phyloP scores from a whole-genome alignment of 2,888 invertebrate genomes.

The Margaritifera margaritifera region DNA sequence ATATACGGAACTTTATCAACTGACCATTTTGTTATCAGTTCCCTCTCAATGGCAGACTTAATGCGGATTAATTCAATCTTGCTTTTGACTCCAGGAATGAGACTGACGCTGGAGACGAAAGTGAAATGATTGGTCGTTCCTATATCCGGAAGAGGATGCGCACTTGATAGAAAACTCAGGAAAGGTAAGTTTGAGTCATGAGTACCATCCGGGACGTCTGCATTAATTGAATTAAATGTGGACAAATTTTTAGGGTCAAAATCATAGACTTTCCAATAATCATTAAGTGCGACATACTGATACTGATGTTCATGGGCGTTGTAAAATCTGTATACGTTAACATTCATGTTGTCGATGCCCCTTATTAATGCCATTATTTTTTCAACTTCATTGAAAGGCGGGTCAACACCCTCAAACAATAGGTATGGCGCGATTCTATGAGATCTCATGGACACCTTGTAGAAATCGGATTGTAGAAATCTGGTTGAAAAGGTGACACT shows the following conservation, averaged over 20 bases:
- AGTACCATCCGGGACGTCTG: conserved; percentile 26
- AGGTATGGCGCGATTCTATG: conserved; percentile 62
- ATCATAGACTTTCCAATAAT: conserved; percentile 66
- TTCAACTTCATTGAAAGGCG: conserved; percentile 52
- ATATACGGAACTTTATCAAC: conserved; percentile 65
- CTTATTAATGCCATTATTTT: conserved; percentile 52
- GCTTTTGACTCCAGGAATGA: conserved; percentile 50
- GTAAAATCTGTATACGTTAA: conserved; percentile 55
- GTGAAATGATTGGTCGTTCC: conserved; percentile 56
- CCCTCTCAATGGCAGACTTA: conserved; percentile 45
- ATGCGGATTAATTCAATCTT: conserved; percentile 58
- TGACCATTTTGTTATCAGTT: conserved; percentile 54
- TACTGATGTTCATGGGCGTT: conserved; percentile 10
- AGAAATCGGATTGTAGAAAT: conserved; percentile 57
- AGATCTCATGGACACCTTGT: conserved; percentile 45
- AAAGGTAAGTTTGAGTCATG: conserved; percentile 28
- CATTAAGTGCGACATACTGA: conserved; percentile 59
- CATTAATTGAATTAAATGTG: conserved; percentile 24
- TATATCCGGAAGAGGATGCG: conserved; percentile 66
- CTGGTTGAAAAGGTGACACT: conserved; percentile 41
- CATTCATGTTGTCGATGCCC: conserved; percentile 69
- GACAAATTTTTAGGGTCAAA: conserved; percentile 31
- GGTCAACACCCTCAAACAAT: conserved; percentile 58
- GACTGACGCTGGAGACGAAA: conserved; percentile 57
- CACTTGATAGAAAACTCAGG: conserved; percentile 62